Conservation (phyloP, 2,113 vertebrate genomes). For the Ceuthmochares aereus region DNA sequence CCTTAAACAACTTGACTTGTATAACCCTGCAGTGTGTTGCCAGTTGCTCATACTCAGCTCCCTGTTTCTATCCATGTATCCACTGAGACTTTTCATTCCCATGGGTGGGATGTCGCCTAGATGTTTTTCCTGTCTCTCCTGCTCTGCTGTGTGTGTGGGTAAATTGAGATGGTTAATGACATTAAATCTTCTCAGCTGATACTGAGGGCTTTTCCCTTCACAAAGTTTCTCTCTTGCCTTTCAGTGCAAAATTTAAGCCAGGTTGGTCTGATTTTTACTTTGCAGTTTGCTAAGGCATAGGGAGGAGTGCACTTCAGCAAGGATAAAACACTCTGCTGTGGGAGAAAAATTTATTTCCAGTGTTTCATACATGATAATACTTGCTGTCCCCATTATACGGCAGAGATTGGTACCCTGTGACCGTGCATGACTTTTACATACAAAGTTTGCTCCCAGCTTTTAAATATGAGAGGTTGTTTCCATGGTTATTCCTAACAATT, state of each 20-base stretch:
- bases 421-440: not conserved
- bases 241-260: not conserved
- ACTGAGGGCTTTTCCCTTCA: not conserved
- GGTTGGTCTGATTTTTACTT: not conserved
- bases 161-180: not conserved
- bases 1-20: slow-evolving; percentile 14
- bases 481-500: not conserved
- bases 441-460: not conserved
- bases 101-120: not conserved
- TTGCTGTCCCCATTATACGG: not conserved
- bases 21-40: not conserved
- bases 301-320: not conserved
- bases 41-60: not conserved
- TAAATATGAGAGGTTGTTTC: not conserved
- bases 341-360: not conserved
- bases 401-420: not conserved
- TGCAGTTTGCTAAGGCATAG: not conserved
- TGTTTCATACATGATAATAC: not conserved
- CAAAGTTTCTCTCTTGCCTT: not conserved
- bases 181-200: not conserved
- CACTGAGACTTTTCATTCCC: not conserved
- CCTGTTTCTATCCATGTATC: not conserved
- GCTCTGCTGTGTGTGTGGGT: not conserved
- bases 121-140: not conserved
- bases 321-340: not conserved